Percentiles rank a stretch among this genome's conserved stretches.
Evolutionary conservation across 1,140 invertebrate genomes (phyloP).

Genomic region (Drosophila varians): DNA sequence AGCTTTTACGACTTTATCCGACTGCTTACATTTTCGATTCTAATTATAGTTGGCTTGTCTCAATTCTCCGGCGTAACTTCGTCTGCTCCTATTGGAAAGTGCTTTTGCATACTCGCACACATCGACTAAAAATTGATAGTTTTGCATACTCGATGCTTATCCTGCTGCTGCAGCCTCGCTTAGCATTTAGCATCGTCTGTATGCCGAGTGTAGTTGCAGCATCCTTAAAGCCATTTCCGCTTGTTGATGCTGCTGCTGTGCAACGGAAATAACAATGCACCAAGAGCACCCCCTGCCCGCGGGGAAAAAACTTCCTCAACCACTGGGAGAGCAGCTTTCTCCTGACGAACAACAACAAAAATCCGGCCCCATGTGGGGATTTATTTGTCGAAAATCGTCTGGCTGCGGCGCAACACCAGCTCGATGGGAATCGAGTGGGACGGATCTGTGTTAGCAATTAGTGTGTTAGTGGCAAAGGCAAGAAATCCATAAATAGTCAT

Average conservation of each 20-base stretch:
- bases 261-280: slow-evolving; percentile 73
- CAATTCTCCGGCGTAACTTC: slow-evolving; percentile 23
- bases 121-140: slow-evolving; percentile 43
- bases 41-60: slow-evolving; percentile 40
- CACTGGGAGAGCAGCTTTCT: neutral
- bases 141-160: slow-evolving; percentile 37
- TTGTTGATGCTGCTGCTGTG: slow-evolving; percentile 62
- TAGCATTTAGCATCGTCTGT: slow-evolving; percentile 19
- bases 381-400: slow-evolving; percentile 42
- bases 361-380: slow-evolving; percentile 32
- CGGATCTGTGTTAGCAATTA: slow-evolving; percentile 33
- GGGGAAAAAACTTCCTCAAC: neutral
- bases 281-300: slow-evolving; percentile 19
- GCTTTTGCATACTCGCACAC: slow-evolving; percentile 37
- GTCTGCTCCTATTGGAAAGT: slow-evolving; percentile 11
- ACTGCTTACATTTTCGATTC: slow-evolving; percentile 42
- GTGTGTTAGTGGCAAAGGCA: slow-evolving; percentile 32
- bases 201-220: slow-evolving; percentile 63
- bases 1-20: slow-evolving; percentile 25
- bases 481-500: slow-evolving; percentile 40
- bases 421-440: slow-evolving; percentile 29
- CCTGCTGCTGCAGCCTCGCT: slow-evolving; percentile 2
- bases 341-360: neutral
- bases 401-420: slow-evolving; percentile 8
- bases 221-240: slow-evolving; percentile 78